phyloP scores from a whole-genome alignment of 1,140 invertebrate genomes.

The Babylonia areolata region DNA sequence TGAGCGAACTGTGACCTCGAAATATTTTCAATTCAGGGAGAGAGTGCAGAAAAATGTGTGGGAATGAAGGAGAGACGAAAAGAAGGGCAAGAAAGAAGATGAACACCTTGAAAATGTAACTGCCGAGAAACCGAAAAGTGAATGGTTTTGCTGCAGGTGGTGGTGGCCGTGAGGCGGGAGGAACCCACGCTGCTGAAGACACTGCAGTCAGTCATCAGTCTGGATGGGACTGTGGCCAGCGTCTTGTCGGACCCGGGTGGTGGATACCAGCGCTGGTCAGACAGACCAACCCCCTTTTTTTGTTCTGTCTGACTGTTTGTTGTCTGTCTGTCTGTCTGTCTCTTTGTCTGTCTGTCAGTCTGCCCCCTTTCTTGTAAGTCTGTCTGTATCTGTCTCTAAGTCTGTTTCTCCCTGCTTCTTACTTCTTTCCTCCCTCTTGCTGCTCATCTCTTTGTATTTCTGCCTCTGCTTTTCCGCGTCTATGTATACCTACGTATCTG shows the following conservation, averaged over 20 bases:
- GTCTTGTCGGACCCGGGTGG: not conserved
- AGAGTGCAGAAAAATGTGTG: no score
- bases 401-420: not conserved
- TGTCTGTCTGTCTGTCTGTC: not conserved
- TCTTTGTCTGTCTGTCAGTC: not conserved
- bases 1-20: no score
- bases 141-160: not conserved
- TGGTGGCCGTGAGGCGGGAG: slow-evolving; percentile 10
- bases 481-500: no score
- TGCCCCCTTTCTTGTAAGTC: not conserved
- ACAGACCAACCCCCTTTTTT: no score
- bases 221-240: slow-evolving; percentile 9
- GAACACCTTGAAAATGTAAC: no score
- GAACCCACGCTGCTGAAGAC: slow-evolving; percentile 19
- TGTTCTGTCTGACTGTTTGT: slow-evolving; percentile 2
- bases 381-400: not conserved
- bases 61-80: no score
- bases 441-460: no score
- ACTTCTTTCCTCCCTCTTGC: no score
- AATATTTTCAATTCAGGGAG: no score
- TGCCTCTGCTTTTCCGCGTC: no score
- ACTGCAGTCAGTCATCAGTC: not conserved
- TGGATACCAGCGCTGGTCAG: not conserved
- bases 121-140: no score
- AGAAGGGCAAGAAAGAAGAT: no score